Percentiles rank a stretch among this genome's conserved stretches.
These are phyloP conservation scores for Propithecus deckenii DNA, from an alignment of 2,797 vertebrate species.

Conservation along the genomic window DNA sequence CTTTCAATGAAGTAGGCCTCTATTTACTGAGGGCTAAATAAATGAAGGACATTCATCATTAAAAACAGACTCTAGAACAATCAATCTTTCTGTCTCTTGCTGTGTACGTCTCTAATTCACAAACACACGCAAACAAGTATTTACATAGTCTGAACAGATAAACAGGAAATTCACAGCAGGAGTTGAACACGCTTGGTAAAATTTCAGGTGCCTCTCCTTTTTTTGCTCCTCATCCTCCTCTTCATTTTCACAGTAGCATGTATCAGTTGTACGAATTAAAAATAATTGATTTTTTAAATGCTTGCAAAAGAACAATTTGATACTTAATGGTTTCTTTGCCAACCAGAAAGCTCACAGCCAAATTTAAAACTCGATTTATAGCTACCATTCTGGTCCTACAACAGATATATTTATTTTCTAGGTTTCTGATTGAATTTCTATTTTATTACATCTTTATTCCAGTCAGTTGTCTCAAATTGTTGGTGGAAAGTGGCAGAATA, in stretches of 20 bases:
- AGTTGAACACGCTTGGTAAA: neutral
- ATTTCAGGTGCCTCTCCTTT: neutral
- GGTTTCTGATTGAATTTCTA: neutral
- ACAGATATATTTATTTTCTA: neutral
- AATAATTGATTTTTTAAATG: neutral
- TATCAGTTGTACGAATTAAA: neutral
- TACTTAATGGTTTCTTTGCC: neutral
- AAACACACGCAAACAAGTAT: neutral
- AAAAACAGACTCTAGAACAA: neutral
- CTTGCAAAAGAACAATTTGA: constrained; percentile 10
- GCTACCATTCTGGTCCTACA: neutral
- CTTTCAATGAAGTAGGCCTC: neutral
- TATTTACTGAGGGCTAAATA: neutral
- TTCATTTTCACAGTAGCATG: neutral
- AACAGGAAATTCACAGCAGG: constrained; percentile 1
- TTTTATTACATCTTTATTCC: neutral
- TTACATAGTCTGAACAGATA: neutral
- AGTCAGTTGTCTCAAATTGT: neutral
- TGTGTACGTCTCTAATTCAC: neutral
- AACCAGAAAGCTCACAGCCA: constrained; percentile 5
- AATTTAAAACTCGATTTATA: neutral
- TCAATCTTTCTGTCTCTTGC: neutral
- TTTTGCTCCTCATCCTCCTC: neutral
- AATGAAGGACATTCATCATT: neutral
- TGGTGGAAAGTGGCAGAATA: neutral